Evolutionary conservation across 2,888 invertebrate genomes (phyloP).

Genomic region (Siphlonurus alternatus): DNA sequence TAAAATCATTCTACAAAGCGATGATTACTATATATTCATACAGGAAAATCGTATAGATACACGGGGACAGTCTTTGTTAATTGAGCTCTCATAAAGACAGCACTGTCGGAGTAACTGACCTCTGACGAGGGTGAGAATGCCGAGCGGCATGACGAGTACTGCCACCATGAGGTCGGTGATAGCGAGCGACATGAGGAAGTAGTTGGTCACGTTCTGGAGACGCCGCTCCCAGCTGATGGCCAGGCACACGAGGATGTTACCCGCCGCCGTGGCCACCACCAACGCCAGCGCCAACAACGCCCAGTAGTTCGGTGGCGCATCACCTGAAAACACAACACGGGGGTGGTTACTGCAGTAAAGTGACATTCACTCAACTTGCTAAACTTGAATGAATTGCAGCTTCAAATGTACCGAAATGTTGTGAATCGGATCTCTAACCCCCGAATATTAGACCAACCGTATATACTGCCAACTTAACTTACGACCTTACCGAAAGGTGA

Average conservation of each 20-base stretch:
- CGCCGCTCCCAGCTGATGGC: conserved; percentile 84
- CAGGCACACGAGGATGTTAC: conserved; percentile 84
- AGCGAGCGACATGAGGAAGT: conserved; percentile 89
- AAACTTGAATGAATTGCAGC: too few species aligned
- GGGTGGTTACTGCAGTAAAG: not conserved
- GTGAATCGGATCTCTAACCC: too few species aligned
- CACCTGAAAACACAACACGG: not conserved
- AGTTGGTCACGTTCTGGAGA: conserved; percentile 92
- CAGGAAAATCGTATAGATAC: too few species aligned
- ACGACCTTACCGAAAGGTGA: too few species aligned
- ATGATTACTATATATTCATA: too few species aligned
- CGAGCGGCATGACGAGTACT: conserved; percentile 88
- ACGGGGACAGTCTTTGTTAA: too few species aligned
- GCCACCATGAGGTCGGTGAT: conserved; percentile 92
- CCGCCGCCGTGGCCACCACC: conserved; percentile 73
- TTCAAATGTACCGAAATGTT: too few species aligned
- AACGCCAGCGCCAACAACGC: conserved; percentile 57
- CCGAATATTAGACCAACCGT: too few species aligned
- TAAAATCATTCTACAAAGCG: too few species aligned
- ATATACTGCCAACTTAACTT: too few species aligned
- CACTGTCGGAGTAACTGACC: conserved; percentile 37
- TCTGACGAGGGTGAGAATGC: conserved; percentile 62
- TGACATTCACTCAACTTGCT: too few species aligned
- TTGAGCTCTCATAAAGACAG: not conserved
- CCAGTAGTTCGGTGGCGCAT: conserved; percentile 48